Percentiles rank a stretch among this genome's conserved stretches.
Evolutionary conservation across 2,888 invertebrate genomes (phyloP).

Genomic region (Eueremaeus valkanovi): DNA sequence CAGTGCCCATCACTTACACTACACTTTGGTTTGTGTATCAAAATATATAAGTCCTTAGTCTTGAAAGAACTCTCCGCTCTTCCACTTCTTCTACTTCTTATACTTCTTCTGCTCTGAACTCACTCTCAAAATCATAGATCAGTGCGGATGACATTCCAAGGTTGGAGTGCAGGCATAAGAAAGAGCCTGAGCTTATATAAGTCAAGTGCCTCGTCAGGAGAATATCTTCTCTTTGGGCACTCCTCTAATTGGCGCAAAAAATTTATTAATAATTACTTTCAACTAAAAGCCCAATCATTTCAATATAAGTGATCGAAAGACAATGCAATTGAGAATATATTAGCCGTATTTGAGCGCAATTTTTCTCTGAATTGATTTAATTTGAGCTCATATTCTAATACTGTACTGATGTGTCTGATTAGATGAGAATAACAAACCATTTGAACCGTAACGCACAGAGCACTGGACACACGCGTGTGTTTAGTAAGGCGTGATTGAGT

Average conservation of each 20-base stretch:
- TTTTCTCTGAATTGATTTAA: not conserved
- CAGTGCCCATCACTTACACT: slow-evolving; percentile 10
- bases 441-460: not conserved
- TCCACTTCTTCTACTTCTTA: too few species aligned
- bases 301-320: not conserved
- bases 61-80: not conserved
- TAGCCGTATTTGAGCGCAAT: not conserved
- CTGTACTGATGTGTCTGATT: too few species aligned
- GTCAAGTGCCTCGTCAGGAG: slow-evolving; percentile 4
- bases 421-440: too few species aligned
- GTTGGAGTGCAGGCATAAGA: not conserved
- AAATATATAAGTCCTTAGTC: not conserved
- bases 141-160: slow-evolving; percentile 30
- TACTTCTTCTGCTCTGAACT: not conserved
- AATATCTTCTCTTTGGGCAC: not conserved
- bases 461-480: not conserved
- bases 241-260: slow-evolving; percentile 27
- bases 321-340: not conserved
- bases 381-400: not conserved
- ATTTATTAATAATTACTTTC: slow-evolving; percentile 9
- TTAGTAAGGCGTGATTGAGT: slow-evolving; percentile 27
- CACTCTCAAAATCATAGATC: slow-evolving; percentile 19
- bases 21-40: not conserved
- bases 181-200: slow-evolving; percentile 1
- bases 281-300: not conserved